A percentile compares a stretch with the other conserved stretches of the same genome.
Conservation (phyloP, 1,140 invertebrate species). For the Pinna nobilis region DNA sequence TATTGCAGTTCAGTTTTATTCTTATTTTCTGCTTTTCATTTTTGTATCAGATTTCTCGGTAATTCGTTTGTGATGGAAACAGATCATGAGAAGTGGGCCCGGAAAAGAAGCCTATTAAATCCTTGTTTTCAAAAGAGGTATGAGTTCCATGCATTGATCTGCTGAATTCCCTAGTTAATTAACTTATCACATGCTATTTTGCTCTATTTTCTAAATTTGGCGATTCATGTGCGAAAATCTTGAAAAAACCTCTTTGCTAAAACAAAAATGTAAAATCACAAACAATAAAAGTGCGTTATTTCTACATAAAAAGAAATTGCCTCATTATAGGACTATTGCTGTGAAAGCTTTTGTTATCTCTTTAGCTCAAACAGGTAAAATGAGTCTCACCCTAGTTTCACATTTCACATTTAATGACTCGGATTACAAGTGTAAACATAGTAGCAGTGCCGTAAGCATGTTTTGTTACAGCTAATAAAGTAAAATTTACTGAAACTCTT, state of each 20-base stretch:
- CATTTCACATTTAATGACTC: too few relatives aligned
- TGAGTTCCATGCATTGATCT: neutral
- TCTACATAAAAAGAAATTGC: neutral
- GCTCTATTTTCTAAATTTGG: neutral
- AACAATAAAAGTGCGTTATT: neutral
- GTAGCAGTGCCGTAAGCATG: too few relatives aligned
- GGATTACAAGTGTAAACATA: too few relatives aligned
- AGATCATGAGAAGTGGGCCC: constrained; percentile 1
- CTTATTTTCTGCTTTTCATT: neutral
- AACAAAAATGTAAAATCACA: neutral
- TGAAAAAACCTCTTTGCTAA: neutral
- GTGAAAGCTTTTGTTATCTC: too few relatives aligned
- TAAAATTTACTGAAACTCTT: too few relatives aligned
- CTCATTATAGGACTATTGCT: neutral
- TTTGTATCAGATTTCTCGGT: constrained; percentile 11
- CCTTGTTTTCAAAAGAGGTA: constrained; percentile 26
- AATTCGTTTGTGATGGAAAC: constrained; percentile 3
- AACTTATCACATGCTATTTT: neutral
- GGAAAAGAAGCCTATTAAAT: constrained; percentile 8
- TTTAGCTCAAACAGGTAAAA: too few relatives aligned
- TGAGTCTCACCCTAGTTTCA: too few relatives aligned
- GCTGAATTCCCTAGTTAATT: too few relatives aligned
- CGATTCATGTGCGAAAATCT: neutral
- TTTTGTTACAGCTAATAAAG: too few relatives aligned
- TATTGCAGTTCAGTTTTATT: neutral